Conservation (phyloP, 2,888 invertebrate species). For the Adelphocoris suturalis region DNA sequence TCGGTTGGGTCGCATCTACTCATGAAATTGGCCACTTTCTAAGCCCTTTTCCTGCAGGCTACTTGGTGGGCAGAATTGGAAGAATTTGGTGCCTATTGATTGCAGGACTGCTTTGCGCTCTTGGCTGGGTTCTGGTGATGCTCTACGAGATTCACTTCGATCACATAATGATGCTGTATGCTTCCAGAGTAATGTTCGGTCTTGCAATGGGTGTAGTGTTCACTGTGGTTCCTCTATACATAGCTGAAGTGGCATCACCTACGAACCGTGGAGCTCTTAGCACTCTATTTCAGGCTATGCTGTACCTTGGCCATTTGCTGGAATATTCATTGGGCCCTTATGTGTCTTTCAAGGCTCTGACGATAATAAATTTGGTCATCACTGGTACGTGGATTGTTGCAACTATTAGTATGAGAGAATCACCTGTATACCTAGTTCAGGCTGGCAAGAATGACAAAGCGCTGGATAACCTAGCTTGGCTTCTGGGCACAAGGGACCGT, state of each 20-base stretch:
- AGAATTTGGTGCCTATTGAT: constrained; percentile 71
- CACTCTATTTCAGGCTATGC: constrained; percentile 74
- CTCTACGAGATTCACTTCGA: constrained; percentile 59
- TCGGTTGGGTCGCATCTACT: constrained; percentile 74
- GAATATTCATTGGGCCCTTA: constrained; percentile 75
- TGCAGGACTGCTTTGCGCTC: constrained; percentile 62
- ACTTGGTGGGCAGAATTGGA: constrained; percentile 71
- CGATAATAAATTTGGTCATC: constrained; percentile 72
- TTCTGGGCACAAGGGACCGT: constrained; percentile 49
- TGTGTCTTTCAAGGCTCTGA: constrained; percentile 73
- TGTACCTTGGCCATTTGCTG: constrained; percentile 75
- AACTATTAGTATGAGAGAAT: constrained; percentile 74
- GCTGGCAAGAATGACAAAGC: constrained; percentile 69
- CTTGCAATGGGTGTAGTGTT: constrained; percentile 75
- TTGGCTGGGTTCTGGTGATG: constrained; percentile 74
- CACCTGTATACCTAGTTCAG: constrained; percentile 74
- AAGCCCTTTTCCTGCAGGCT: constrained; percentile 74
- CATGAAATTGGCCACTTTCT: constrained; percentile 75
- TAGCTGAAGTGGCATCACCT: constrained; percentile 75
- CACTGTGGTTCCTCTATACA: constrained; percentile 74
- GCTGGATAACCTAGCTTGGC: constrained; percentile 62
- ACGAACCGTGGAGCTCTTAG: constrained; percentile 74
- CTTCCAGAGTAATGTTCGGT: constrained; percentile 75
- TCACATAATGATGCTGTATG: constrained; percentile 72
- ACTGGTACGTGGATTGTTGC: constrained; percentile 72